Evolutionary conservation across 2,888 invertebrate genomes (phyloP).

Genomic region (Acanthococcus lagerstroemiae): DNA sequence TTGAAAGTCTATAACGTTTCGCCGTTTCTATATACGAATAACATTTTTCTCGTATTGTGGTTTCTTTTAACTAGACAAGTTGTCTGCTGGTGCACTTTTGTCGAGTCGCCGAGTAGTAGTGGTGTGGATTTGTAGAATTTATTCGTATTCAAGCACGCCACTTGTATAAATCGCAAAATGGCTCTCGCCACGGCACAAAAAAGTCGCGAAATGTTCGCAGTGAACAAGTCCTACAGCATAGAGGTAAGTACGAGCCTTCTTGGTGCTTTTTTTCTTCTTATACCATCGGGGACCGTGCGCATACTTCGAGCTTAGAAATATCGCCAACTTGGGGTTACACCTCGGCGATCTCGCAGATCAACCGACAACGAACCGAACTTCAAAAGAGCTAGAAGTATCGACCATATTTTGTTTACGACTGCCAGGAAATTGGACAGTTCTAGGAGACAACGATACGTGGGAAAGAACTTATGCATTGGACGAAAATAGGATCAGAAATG

Average conservation of each 20-base stretch:
- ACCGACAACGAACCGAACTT: no score
- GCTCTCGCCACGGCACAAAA: conserved; percentile 86
- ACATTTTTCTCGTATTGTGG: conserved; percentile 6
- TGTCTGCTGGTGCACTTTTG: conserved; percentile 33
- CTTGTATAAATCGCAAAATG: conserved; percentile 46
- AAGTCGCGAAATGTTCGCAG: conserved; percentile 92
- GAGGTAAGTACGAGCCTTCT: conserved; percentile 61
- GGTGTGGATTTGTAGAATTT: conserved; percentile 32
- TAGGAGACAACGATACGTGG: no score
- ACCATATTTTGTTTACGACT: no score
- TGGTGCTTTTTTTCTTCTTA: neutral
- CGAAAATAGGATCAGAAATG: no score
- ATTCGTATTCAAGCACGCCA: conserved; percentile 34
- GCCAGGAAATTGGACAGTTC: no score
- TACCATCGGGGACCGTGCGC: neutral
- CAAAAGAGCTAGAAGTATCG: no score
- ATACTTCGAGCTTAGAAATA: no score
- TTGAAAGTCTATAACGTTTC: neutral
- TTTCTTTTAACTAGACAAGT: conserved; percentile 34
- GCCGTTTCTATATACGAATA: no score
- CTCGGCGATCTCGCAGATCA: no score
- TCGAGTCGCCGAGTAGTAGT: conserved; percentile 16
- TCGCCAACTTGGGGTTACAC: no score
- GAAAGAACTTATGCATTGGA: no score
- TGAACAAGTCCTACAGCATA: conserved; percentile 93